A percentile compares a stretch with the other conserved stretches of the same genome.
Evolutionary conservation across 1,140 invertebrate species (phyloP).

Genomic region (Penaeus indicus): DNA sequence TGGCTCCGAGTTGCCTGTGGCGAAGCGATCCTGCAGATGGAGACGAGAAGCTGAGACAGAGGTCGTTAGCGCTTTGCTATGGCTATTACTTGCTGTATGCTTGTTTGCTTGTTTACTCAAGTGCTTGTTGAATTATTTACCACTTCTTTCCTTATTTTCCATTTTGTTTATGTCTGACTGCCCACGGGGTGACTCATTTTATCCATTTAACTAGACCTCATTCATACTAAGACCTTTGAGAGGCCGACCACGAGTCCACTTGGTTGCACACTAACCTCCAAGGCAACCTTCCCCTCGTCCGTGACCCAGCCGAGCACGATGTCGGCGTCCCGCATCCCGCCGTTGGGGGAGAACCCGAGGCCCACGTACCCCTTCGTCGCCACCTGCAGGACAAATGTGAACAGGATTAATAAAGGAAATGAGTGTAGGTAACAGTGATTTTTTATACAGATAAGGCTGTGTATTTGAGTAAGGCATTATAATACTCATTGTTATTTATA

Average conservation of each 20-base stretch:
- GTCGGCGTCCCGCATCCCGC: slow-evolving; percentile 83
- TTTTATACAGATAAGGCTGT: not conserved
- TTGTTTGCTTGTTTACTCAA: too few relatives aligned
- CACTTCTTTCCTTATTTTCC: too few relatives aligned
- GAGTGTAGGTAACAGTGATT: not conserved
- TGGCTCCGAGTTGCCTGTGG: slow-evolving; percentile 18
- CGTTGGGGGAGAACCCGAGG: slow-evolving; percentile 80
- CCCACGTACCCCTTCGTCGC: slow-evolving; percentile 79
- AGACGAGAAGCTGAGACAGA: too few relatives aligned
- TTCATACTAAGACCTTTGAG: too few relatives aligned
- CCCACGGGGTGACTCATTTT: too few relatives aligned
- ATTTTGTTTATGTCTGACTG: too few relatives aligned
- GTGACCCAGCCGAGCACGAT: slow-evolving; percentile 71
- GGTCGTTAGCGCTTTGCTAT: too few relatives aligned
- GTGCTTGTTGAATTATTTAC: too few relatives aligned
- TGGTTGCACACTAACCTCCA: not conserved
- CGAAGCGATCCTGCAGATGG: slow-evolving; percentile 38
- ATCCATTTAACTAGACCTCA: too few relatives aligned
- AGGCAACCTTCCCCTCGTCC: not conserved
- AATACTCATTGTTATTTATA: too few relatives aligned
- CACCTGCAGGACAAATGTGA: slow-evolving; percentile 27
- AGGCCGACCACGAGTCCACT: too few relatives aligned
- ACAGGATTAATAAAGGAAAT: not conserved
- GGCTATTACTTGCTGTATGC: too few relatives aligned
- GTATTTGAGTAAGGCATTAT: not conserved